phyloP scores from a whole-genome alignment of 1,140 invertebrate species.

The Drosophila neocordata region DNA sequence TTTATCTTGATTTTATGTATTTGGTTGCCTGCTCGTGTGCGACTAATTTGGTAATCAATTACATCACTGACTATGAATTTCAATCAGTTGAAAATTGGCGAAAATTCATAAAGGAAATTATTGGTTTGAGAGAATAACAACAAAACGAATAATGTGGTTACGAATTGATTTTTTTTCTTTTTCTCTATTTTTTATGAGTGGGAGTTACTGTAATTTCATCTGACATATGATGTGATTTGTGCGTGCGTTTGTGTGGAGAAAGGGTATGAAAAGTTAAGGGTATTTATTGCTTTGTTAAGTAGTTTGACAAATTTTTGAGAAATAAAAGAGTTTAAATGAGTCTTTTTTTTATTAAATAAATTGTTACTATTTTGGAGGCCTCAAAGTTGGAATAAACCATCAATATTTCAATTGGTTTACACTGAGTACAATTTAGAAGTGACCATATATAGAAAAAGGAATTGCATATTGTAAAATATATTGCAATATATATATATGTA shows the following conservation, averaged over 20 bases:
- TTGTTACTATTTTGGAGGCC: no score
- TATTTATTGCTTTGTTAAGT: background rate
- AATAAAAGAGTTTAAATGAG: no score
- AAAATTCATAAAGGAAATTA: conserved; percentile 17
- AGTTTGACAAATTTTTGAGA: no score
- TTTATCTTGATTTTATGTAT: conserved; percentile 19
- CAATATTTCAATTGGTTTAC: no score
- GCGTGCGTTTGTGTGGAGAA: background rate
- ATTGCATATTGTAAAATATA: no score
- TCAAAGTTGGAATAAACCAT: no score
- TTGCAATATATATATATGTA: no score
- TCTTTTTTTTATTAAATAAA: no score
- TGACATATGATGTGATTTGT: background rate
- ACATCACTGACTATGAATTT: conserved; percentile 47
- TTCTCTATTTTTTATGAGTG: background rate
- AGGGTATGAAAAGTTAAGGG: background rate
- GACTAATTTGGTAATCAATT: conserved; percentile 60
- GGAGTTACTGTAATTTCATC: background rate
- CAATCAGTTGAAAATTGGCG: conserved; percentile 29
- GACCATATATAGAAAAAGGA: no score
- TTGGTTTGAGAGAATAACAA: conserved; percentile 6
- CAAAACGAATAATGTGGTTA: conserved; percentile 7
- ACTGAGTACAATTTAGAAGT: no score
- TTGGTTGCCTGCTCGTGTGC: conserved; percentile 45
- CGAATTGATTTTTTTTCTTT: conserved; percentile 1